Conservation (phyloP, 1,140 invertebrate species). For the Drosophila equinoxialis region DNA sequence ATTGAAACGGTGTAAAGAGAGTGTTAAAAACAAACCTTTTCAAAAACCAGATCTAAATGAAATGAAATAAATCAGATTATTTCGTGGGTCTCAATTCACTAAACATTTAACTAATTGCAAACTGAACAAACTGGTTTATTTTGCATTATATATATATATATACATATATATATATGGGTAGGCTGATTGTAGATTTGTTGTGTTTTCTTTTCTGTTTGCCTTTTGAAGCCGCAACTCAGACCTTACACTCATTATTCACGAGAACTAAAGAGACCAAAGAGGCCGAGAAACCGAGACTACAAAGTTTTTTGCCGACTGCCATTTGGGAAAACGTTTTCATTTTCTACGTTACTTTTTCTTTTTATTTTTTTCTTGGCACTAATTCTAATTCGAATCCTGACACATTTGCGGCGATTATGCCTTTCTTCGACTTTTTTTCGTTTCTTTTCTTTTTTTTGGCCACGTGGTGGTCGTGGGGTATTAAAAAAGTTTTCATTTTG, state of each 20-base stretch:
- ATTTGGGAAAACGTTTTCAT: constrained; percentile 2
- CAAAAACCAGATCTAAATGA: not conserved
- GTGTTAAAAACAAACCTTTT: not conserved
- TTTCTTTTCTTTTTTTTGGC: constrained; percentile 26
- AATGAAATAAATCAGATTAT: not conserved
- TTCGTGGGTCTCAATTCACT: constrained; percentile 10
- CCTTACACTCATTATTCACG: constrained; percentile 4
- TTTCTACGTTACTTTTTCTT: not conserved
- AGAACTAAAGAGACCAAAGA: not conserved
- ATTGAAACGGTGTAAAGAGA: not conserved
- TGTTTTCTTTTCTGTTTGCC: not conserved
- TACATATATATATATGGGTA: not conserved
- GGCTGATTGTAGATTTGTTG: not conserved
- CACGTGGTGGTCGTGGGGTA: constrained; percentile 40
- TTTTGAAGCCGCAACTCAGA: constrained; percentile 6
- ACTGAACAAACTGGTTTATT: constrained; percentile 6
- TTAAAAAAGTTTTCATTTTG: constrained; percentile 60
- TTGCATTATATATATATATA: not conserved
- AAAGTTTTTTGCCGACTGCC: constrained; percentile 4
- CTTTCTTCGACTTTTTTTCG: not conserved
- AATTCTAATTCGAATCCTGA: constrained; percentile 53
- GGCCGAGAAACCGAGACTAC: constrained; percentile 6
- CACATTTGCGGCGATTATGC: constrained; percentile 44
- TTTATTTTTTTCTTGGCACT: constrained; percentile 14
- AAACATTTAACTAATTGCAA: constrained; percentile 49